A percentile compares a stretch with the other conserved stretches of the same genome.
Evolutionary conservation across 2,888 invertebrate genomes (phyloP).

Genomic region (Spatulosminthurus flaviceps): DNA sequence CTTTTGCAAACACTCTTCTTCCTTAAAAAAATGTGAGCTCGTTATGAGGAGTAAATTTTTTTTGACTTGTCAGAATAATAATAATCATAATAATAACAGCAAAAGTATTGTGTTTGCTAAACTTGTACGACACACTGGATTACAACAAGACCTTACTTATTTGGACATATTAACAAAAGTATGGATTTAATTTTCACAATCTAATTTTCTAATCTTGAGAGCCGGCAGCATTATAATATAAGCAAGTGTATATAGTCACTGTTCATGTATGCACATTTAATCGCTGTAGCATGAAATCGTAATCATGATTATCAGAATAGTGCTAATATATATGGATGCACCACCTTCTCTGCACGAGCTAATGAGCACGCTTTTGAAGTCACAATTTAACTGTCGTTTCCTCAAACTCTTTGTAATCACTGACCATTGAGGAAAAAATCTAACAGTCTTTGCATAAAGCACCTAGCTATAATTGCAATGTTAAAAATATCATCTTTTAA

Average conservation of each 20-base stretch:
- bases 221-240: background rate
- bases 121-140: background rate
- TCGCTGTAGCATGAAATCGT: background rate
- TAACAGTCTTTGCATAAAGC: background rate
- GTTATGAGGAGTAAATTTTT: background rate
- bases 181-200: conserved; percentile 18
- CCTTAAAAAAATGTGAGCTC: conserved; percentile 12
- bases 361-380: conserved; percentile 7
- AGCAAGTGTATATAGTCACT: background rate
- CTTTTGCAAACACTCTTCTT: background rate
- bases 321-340: background rate
- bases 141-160: background rate
- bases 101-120: background rate
- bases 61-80: background rate
- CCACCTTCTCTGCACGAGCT: background rate
- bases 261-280: no score
- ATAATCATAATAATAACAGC: background rate
- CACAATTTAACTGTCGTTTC: background rate
- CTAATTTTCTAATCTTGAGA: conserved; percentile 8
- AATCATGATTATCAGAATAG: background rate
- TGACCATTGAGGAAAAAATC: background rate
- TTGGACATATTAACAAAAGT: background rate
- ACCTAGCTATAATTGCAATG: background rate
- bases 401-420: conserved; percentile 7
- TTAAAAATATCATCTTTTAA: background rate